Conservation (phyloP, 2,113 vertebrate species). For the Mobula hypostoma region DNA sequence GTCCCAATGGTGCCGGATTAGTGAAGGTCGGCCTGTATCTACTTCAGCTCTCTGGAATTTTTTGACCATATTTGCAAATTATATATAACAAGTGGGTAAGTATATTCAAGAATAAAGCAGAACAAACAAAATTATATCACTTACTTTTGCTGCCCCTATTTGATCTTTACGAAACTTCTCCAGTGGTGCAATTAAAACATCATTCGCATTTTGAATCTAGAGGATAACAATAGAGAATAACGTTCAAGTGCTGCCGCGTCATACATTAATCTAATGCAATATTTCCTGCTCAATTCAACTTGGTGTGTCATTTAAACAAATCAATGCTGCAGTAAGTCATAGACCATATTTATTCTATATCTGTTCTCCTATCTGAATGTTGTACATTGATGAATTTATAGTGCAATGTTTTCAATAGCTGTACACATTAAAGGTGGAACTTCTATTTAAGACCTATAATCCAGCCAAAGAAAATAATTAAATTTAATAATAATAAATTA, state of each 20-base stretch:
- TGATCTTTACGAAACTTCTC: conserved; percentile 96
- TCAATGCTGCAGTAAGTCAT: neutral
- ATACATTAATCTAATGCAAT: neutral
- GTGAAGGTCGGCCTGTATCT: neutral
- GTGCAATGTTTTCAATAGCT: too few relatives aligned
- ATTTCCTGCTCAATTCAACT: neutral
- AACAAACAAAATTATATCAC: conserved; percentile 45
- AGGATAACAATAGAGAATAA: conserved; percentile 50
- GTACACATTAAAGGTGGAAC: neutral
- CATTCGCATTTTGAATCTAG: conserved; percentile 94
- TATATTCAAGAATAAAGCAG: neutral
- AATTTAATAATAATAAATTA: neutral
- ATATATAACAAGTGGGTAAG: neutral
- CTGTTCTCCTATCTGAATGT: too few relatives aligned
- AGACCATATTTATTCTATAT: neutral
- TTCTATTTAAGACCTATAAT: neutral
- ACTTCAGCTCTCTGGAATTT: neutral
- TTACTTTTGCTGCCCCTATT: conserved; percentile 95
- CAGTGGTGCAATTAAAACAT: conserved; percentile 88
- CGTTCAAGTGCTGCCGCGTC: neutral
- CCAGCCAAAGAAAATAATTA: neutral
- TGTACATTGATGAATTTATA: neutral
- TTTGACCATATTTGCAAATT: neutral
- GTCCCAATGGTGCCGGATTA: too few relatives aligned
- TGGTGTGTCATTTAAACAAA: neutral